phyloP scores from a whole-genome alignment of 2,113 vertebrate species.

The Himantopus leucocephalus region DNA sequence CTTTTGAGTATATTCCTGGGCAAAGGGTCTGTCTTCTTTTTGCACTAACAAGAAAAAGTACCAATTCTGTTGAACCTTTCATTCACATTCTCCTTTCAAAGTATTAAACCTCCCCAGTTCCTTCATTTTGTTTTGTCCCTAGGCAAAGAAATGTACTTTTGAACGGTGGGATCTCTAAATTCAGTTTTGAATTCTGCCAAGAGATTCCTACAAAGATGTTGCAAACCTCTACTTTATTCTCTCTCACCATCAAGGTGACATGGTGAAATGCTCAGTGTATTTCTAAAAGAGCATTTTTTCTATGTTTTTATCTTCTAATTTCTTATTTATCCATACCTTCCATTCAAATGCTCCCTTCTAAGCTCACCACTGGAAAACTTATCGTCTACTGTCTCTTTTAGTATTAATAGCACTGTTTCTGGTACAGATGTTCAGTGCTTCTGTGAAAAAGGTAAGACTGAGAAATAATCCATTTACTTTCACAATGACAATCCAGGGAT shows the following conservation, averaged over 20 bases:
- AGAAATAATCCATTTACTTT: not conserved
- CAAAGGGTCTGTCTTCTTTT: not conserved
- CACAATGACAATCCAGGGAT: conserved; percentile 1
- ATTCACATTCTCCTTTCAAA: not conserved
- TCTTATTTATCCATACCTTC: not conserved
- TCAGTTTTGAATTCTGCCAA: not conserved
- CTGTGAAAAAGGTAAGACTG: not conserved
- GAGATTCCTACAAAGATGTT: not conserved
- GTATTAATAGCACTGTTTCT: not conserved
- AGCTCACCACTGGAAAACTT: not conserved
- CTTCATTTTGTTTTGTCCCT: not conserved
- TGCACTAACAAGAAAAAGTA: not conserved
- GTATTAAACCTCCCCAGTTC: not conserved
- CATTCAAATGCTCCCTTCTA: not conserved
- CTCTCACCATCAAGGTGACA: not conserved
- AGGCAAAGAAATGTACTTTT: not conserved
- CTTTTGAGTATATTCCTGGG: conserved; percentile 3
- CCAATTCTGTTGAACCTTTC: not conserved
- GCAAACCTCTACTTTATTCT: not conserved
- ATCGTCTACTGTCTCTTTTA: not conserved
- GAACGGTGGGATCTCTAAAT: not conserved
- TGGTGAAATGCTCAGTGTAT: not conserved
- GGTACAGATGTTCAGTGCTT: not conserved
- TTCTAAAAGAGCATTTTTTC: not conserved
- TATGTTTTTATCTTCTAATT: not conserved